Conservation (phyloP, 1,140 invertebrate species). For the Apocrypta bakeri region DNA sequence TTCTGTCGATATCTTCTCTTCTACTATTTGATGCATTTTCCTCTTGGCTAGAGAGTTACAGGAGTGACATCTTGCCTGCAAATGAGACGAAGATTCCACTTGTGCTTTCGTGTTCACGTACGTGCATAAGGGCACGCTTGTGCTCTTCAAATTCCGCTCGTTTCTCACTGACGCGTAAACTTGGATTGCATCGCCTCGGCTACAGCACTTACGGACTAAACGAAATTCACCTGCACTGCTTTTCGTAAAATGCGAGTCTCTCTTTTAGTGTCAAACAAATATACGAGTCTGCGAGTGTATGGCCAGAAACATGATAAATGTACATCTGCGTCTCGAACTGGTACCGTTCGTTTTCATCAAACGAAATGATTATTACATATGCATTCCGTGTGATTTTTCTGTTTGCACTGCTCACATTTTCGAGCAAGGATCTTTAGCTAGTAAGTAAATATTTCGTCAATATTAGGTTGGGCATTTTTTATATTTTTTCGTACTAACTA, state of each 20-base stretch:
- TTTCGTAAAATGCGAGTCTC: background rate
- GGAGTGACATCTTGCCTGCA: background rate
- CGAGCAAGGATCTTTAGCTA: too few relatives aligned
- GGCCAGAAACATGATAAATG: too few relatives aligned
- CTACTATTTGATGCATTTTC: background rate
- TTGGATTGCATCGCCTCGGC: background rate
- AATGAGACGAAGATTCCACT: background rate
- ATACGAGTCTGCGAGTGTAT: background rate
- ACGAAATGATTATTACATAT: too few relatives aligned
- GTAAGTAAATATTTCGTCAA: too few relatives aligned
- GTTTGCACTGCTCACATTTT: too few relatives aligned
- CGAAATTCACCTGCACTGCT: background rate
- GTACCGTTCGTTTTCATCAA: background rate
- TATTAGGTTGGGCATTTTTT: too few relatives aligned
- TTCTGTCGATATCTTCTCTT: background rate
- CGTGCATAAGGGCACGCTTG: background rate
- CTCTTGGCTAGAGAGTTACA: background rate
- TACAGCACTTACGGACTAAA: conserved; percentile 1
- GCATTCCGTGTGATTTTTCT: too few relatives aligned
- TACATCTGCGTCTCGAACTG: background rate
- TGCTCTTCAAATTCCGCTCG: background rate
- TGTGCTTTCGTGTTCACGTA: background rate
- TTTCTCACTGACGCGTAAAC: background rate
- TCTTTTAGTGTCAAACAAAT: background rate
- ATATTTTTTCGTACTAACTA: too few relatives aligned